A percentile compares a stretch with the other conserved stretches of the same genome.
Evolutionary conservation across 2,797 vertebrate species (phyloP).

Genomic region (Chanos chanos): DNA sequence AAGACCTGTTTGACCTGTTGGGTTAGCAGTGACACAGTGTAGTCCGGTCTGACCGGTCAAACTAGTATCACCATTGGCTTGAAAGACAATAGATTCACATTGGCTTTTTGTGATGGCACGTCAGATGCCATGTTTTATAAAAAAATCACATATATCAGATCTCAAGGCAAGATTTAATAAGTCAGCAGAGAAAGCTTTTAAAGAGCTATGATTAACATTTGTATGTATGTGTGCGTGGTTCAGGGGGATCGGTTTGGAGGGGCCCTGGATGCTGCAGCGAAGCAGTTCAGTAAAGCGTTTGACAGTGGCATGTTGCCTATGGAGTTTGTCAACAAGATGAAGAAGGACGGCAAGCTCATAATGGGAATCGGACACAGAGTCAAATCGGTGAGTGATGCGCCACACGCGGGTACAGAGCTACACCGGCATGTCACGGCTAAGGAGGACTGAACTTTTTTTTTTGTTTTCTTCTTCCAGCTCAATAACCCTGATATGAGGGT

Average conservation of each 20-base stretch:
- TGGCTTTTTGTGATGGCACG: too few relatives aligned
- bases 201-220: background rate
- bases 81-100: too few relatives aligned
- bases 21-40: too few relatives aligned
- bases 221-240: slow-evolving; percentile 11
- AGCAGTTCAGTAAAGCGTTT: slow-evolving; percentile 96
- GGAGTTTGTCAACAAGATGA: slow-evolving; percentile 99
- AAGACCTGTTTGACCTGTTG: slow-evolving; percentile 60
- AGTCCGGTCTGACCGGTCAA: too few relatives aligned
- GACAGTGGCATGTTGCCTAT: slow-evolving; percentile 95
- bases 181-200: background rate
- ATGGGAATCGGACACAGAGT: slow-evolving; percentile 98
- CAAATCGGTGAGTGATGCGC: slow-evolving; percentile 80
- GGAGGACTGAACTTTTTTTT: too few relatives aligned
- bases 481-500: slow-evolving; percentile 99
- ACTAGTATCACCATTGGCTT: too few relatives aligned
- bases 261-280: slow-evolving; percentile 93
- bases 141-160: too few relatives aligned
- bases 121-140: too few relatives aligned
- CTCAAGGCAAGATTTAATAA: too few relatives aligned
- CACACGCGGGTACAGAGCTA: too few relatives aligned
- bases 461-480: too few relatives aligned
- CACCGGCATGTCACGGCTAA: too few relatives aligned
- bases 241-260: slow-evolving; percentile 96
- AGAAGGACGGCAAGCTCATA: slow-evolving; percentile 95